Evolutionary conservation across 1,140 invertebrate genomes (phyloP).

Genomic region (Oncopodura yosiiana): DNA sequence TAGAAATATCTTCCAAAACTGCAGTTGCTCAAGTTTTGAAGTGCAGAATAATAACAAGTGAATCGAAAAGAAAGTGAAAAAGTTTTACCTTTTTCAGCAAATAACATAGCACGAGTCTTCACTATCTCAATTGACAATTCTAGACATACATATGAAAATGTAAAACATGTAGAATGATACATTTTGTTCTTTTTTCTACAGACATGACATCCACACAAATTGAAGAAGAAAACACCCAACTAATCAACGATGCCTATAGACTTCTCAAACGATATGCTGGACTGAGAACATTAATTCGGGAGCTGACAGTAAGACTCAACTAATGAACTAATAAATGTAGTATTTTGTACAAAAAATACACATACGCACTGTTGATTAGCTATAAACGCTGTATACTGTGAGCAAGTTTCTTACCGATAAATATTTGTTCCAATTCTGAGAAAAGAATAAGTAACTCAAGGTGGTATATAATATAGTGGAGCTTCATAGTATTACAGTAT

Average conservation of each 20-base stretch:
- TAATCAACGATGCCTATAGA: conserved; percentile 85
- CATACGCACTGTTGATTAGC: not conserved
- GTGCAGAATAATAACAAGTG: not conserved
- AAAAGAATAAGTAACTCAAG: too few species aligned
- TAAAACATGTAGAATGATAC: not conserved
- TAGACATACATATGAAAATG: conserved; percentile 6
- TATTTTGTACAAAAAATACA: not conserved
- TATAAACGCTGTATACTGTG: too few species aligned
- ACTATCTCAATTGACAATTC: not conserved
- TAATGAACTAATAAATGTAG: too few species aligned
- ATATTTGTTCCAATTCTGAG: too few species aligned
- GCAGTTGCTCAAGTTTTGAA: too few species aligned
- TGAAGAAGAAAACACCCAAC: conserved; percentile 82
- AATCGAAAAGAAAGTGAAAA: conserved; percentile 25
- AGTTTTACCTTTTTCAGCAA: conserved; percentile 20
- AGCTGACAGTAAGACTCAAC: conserved; percentile 67
- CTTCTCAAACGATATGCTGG: conserved; percentile 83
- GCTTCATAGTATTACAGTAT: too few species aligned
- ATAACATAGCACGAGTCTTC: not conserved
- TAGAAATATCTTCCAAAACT: too few species aligned
- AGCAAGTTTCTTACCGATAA: too few species aligned
- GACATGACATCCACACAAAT: conserved; percentile 87
- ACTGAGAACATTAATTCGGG: conserved; percentile 72
- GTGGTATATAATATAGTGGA: too few species aligned
- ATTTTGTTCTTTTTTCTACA: conserved; percentile 44